Evolutionary conservation across 2,888 invertebrate species (phyloP).

Genomic region (Spilosoma lubricipeda): DNA sequence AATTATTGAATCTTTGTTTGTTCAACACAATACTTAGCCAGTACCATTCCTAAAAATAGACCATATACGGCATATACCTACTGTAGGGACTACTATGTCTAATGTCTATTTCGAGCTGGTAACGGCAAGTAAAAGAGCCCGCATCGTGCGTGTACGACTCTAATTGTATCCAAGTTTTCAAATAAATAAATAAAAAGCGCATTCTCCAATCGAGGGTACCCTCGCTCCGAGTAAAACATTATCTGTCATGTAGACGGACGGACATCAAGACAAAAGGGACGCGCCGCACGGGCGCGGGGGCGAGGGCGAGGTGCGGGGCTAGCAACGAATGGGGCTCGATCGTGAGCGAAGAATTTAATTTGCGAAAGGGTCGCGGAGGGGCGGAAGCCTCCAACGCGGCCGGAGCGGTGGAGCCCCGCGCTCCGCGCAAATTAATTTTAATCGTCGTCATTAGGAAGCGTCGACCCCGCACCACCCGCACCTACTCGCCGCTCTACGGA

Average conservation of each 20-base stretch:
- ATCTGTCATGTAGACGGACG: constrained; percentile 63
- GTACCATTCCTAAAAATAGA: too few species aligned
- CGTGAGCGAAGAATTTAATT: constrained; percentile 78
- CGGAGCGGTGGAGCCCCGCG: constrained; percentile 3
- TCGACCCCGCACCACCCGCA: constrained; percentile 16
- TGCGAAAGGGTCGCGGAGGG: constrained; percentile 50
- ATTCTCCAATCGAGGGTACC: constrained; percentile 31
- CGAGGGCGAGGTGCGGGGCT: constrained; percentile 6
- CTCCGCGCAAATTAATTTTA: constrained; percentile 81
- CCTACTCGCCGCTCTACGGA: constrained; percentile 25
- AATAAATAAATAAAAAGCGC: constrained; percentile 30
- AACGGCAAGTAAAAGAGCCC: not conserved
- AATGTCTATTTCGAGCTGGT: not conserved
- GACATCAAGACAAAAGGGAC: constrained; percentile 56
- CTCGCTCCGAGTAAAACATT: constrained; percentile 54
- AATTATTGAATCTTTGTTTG: too few species aligned
- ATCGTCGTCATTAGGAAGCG: constrained; percentile 78
- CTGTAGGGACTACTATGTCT: too few species aligned
- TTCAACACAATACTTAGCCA: too few species aligned
- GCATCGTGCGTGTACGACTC: not conserved
- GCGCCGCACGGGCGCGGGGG: constrained; percentile 15
- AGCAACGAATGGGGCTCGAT: constrained; percentile 38
- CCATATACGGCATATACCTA: too few species aligned
- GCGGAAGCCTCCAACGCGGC: not conserved
- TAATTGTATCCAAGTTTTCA: constrained; percentile 14